Percentiles rank a stretch among this genome's conserved stretches.
These are phyloP conservation scores for Acrocera orbiculus DNA, from an alignment of 2,888 invertebrate species.

Conservation along the genomic window DNA sequence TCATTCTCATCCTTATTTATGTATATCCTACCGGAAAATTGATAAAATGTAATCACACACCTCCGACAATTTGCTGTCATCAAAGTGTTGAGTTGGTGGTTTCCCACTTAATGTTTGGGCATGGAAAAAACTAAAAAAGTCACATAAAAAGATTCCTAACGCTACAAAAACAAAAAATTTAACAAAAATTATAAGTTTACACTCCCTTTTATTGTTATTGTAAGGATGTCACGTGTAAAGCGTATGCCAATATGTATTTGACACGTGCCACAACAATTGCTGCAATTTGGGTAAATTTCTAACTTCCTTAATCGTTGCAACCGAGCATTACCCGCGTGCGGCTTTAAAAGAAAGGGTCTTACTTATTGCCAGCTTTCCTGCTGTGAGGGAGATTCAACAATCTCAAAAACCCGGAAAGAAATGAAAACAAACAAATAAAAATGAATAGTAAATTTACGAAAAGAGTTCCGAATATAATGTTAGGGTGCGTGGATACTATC, in stretches of 20 bases:
- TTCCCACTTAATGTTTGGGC: slow-evolving; percentile 5
- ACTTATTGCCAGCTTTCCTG: neutral
- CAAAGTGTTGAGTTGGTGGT: slow-evolving; percentile 11
- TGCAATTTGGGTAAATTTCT: slow-evolving; percentile 19
- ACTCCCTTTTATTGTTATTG: neutral
- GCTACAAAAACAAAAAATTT: neutral
- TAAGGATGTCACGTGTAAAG: slow-evolving; percentile 7
- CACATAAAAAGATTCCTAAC: slow-evolving; percentile 1
- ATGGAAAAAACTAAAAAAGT: slow-evolving; percentile 2
- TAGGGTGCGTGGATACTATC: too few species aligned
- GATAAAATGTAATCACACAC: too few species aligned
- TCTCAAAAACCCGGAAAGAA: neutral
- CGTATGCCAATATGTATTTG: slow-evolving; percentile 17
- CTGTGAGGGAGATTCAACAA: slow-evolving; percentile 5
- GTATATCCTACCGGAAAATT: too few species aligned
- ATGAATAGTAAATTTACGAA: too few species aligned
- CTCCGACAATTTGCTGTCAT: too few species aligned
- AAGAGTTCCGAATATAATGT: too few species aligned
- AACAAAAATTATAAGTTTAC: slow-evolving; percentile 1
- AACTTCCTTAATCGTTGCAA: slow-evolving; percentile 13
- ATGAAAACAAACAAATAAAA: too few species aligned
- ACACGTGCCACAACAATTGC: slow-evolving; percentile 25
- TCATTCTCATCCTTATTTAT: too few species aligned
- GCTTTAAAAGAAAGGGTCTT: neutral
- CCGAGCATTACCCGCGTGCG: too few species aligned